A percentile compares a stretch with the other conserved stretches of the same genome.
Evolutionary conservation across 2,888 invertebrate genomes (phyloP).

Genomic region (Nemotelus pantherinus): DNA sequence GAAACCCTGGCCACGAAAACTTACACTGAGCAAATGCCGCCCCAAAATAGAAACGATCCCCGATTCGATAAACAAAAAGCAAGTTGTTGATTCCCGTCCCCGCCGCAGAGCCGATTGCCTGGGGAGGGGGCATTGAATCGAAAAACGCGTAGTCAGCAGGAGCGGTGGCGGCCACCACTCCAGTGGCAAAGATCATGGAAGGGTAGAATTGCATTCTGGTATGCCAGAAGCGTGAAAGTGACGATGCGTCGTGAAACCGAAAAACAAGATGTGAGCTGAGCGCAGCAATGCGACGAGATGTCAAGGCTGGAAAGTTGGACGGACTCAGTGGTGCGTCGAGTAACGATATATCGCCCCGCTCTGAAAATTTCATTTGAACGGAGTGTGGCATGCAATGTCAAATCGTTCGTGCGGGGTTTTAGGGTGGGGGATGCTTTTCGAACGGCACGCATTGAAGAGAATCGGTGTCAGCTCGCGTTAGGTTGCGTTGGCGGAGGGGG

Average conservation of each 20-base stretch:
- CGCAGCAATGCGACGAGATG: background rate
- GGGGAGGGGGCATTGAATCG: constrained; percentile 38
- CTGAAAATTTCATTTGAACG: background rate
- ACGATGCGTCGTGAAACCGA: background rate
- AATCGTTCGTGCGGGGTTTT: too few species aligned
- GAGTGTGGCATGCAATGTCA: background rate
- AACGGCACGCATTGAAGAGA: too few species aligned
- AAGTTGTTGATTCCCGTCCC: constrained; percentile 49
- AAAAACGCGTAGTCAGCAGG: constrained; percentile 26
- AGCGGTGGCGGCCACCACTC: constrained; percentile 36
- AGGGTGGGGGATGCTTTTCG: too few species aligned
- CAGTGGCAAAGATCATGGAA: constrained; percentile 15
- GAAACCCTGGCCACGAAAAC: constrained; percentile 9
- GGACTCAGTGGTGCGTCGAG: background rate
- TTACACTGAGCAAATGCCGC: constrained; percentile 38
- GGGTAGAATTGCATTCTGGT: background rate
- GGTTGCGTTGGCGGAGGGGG: too few species aligned
- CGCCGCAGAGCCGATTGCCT: constrained; percentile 23
- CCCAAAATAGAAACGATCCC: constrained; percentile 35
- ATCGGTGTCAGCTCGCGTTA: too few species aligned
- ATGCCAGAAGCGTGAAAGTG: background rate
- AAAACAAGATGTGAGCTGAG: background rate
- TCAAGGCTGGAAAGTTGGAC: background rate
- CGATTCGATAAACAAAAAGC: constrained; percentile 47
- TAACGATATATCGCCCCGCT: constrained; percentile 14